phyloP scores from a whole-genome alignment of 2,113 vertebrate genomes.

The Speoplatyrhinus poulsoni region DNA sequence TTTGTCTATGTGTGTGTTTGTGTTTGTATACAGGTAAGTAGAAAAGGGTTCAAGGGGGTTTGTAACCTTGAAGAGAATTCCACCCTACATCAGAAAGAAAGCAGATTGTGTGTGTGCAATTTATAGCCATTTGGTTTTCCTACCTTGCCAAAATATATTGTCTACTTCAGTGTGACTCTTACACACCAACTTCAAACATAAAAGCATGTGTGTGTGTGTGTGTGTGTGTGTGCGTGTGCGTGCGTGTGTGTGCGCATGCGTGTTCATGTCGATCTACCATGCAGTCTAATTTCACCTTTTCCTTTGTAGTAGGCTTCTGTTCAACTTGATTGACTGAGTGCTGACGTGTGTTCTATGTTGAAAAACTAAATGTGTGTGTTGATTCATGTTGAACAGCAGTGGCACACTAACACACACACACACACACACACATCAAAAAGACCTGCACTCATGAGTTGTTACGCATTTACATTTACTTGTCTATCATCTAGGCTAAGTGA shows the following conservation, averaged over 20 bases:
- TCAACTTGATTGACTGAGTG: constrained; percentile 3
- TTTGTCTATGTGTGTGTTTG: not conserved
- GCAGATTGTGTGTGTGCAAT: not conserved
- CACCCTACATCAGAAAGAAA: too few species aligned
- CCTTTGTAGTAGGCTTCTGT: constrained; percentile 21
- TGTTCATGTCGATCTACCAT: not conserved
- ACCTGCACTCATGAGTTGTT: constrained; percentile 18
- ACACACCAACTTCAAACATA: constrained; percentile 9
- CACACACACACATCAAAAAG: constrained; percentile 1
- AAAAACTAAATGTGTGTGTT: not conserved
- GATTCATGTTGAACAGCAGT: constrained; percentile 38
- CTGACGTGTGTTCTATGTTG: constrained; percentile 2
- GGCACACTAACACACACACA: not conserved
- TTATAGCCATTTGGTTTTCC: constrained; percentile 1
- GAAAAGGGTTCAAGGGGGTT: too few species aligned
- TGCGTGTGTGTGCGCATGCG: not conserved
- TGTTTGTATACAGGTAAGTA: not conserved
- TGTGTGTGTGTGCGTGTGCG: not conserved
- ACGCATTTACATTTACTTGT: constrained; percentile 21
- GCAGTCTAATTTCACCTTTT: constrained; percentile 27
- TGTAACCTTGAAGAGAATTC: too few species aligned
- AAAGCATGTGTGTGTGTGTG: not conserved
- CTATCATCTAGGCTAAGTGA: constrained; percentile 63
- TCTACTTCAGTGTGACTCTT: constrained; percentile 31
- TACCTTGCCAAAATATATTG: constrained; percentile 17